Conservation (phyloP, 1,140 invertebrate species). For the Yoshiicerus persimilis region DNA sequence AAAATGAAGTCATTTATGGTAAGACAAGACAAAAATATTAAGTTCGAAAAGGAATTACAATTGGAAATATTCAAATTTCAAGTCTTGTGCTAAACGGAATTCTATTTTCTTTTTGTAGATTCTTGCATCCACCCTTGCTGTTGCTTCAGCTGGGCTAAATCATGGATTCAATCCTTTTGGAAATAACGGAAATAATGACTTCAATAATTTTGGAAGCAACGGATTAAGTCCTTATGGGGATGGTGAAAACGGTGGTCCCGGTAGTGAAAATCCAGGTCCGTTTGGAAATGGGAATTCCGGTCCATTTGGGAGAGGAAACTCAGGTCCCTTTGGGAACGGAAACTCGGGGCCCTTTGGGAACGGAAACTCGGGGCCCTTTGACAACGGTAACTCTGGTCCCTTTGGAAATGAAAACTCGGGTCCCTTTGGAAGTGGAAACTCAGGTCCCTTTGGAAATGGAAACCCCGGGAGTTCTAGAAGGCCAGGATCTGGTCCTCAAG, state of each 20-base stretch:
- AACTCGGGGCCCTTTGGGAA: not conserved
- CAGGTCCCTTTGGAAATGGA: not conserved
- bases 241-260: not conserved
- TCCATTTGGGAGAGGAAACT: not conserved
- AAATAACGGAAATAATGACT: not conserved
- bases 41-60: not conserved
- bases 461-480: not conserved
- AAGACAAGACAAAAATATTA: not conserved
- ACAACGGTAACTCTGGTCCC: not conserved
- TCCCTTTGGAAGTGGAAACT: not conserved
- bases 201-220: not conserved
- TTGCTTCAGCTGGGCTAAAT: not conserved
- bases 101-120: not conserved
- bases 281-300: not conserved
- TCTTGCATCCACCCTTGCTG: not conserved
- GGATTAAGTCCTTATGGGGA: not conserved
- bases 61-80: not conserved
- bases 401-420: not conserved
- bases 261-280: not conserved
- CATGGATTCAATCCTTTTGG: not conserved
- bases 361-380: not conserved
- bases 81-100: too few species aligned
- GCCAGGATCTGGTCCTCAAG: not conserved
- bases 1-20: conserved; percentile 7
- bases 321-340: not conserved